These are phyloP conservation scores for Eustalomyia histrio DNA, from an alignment of 2,888 invertebrate species.

Conservation along the genomic window DNA sequence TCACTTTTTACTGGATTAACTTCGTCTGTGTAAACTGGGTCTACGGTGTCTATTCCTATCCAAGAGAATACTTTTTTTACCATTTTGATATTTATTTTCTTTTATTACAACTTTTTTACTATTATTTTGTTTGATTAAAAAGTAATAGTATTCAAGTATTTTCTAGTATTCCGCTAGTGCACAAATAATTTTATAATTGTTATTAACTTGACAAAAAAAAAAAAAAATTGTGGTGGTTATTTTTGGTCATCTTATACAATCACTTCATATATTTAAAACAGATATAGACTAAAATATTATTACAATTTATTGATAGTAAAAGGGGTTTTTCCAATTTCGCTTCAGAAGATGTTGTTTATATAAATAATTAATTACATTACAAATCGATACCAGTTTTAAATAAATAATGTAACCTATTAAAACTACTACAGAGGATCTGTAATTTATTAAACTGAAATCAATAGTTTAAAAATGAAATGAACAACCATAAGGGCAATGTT, in stretches of 20 bases:
- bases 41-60: too few species aligned
- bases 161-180: too few species aligned
- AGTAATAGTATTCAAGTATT: not conserved
- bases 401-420: not conserved
- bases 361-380: constrained; percentile 22
- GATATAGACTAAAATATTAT: too few species aligned
- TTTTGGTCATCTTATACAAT: not conserved
- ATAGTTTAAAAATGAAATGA: constrained; percentile 1
- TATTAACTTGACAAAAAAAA: not conserved
- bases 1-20: too few species aligned
- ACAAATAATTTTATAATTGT: not conserved
- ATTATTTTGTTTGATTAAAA: not conserved
- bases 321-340: not conserved
- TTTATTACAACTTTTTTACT: too few species aligned
- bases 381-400: constrained; percentile 41
- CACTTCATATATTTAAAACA: not conserved
- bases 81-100: too few species aligned
- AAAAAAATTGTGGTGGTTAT: not conserved
- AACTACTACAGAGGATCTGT: constrained; percentile 23
- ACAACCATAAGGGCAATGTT: not conserved
- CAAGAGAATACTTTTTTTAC: too few species aligned
- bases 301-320: not conserved
- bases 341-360: not conserved
- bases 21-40: too few species aligned
- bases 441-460: constrained; percentile 28